These are phyloP conservation scores for Euzetes globulus DNA, from an alignment of 2,888 invertebrate species.

Conservation along the genomic window DNA sequence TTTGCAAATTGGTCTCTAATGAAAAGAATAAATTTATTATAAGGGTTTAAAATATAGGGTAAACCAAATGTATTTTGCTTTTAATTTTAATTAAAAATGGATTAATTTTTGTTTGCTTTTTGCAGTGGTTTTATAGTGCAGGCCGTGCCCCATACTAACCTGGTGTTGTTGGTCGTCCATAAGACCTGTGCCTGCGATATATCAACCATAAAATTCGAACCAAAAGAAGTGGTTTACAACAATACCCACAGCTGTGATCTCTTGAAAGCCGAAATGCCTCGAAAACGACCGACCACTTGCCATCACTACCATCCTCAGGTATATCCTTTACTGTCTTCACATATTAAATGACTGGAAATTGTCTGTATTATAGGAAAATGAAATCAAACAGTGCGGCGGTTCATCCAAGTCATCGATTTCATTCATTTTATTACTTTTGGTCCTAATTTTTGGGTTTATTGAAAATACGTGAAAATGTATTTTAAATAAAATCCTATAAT, in stretches of 20 bases:
- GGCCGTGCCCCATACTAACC: conserved; percentile 42
- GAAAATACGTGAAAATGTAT: background rate
- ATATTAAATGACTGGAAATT: background rate
- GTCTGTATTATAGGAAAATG: conserved; percentile 15
- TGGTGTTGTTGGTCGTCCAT: conserved; percentile 41
- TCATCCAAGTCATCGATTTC: conserved; percentile 1
- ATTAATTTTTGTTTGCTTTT: conserved; percentile 20
- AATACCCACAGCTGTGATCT: conserved; percentile 37
- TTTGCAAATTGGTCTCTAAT: too few species aligned
- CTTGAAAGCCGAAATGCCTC: conserved; percentile 40
- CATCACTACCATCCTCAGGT: conserved; percentile 43
- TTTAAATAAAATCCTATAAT: background rate
- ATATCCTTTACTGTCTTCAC: background rate
- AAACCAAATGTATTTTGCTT: too few species aligned
- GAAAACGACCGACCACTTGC: conserved; percentile 40
- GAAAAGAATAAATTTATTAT: too few species aligned
- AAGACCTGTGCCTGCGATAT: conserved; percentile 41
- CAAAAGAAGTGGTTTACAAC: conserved; percentile 40
- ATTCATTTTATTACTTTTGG: background rate
- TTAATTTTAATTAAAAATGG: background rate
- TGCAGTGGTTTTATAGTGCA: conserved; percentile 42
- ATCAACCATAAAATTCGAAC: conserved; percentile 39
- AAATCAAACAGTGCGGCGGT: conserved; percentile 25
- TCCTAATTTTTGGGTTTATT: background rate
- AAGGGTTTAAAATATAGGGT: too few species aligned